These are phyloP conservation scores for Baryphthengus martii DNA, from an alignment of 2,113 vertebrate species.

Conservation along the genomic window DNA sequence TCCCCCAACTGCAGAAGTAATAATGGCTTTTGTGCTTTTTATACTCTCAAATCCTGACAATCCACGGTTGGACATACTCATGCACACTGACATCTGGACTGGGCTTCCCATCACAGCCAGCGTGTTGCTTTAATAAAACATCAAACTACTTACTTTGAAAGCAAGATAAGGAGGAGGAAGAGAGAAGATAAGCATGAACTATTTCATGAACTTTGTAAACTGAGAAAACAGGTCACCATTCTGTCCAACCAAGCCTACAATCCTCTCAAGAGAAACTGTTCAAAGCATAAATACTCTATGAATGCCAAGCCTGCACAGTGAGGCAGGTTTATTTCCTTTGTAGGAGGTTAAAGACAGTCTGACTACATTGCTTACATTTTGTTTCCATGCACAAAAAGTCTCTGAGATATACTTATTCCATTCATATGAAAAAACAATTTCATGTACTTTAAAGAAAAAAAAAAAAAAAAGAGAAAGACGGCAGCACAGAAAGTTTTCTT, in stretches of 20 bases:
- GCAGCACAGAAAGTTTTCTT: slow-evolving; percentile 60
- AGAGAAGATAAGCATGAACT: not conserved
- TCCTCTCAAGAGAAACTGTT: slow-evolving; percentile 8
- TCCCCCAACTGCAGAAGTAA: not conserved
- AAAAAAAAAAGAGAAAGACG: not conserved
- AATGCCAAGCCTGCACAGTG: not conserved
- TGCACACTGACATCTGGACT: not conserved
- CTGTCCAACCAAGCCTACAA: not conserved
- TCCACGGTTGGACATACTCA: not conserved
- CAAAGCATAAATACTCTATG: not conserved
- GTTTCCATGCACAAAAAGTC: not conserved
- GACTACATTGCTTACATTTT: not conserved
- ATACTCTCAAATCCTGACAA: not conserved
- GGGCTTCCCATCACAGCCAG: not conserved
- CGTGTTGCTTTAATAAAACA: slow-evolving; percentile 10
- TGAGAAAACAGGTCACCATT: slow-evolving; percentile 7
- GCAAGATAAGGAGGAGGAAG: not conserved
- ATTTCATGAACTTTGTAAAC: slow-evolving; percentile 20
- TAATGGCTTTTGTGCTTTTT: not conserved
- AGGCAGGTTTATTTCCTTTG: not conserved
- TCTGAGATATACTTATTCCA: slow-evolving; percentile 5
- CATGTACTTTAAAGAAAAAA: slow-evolving; percentile 4
- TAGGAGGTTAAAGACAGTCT: not conserved
- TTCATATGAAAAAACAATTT: slow-evolving; percentile 16
- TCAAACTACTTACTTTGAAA: not conserved